These are phyloP conservation scores for Hirtodrosophila duncani DNA, from an alignment of 2,888 invertebrate genomes.

Conservation along the genomic window DNA sequence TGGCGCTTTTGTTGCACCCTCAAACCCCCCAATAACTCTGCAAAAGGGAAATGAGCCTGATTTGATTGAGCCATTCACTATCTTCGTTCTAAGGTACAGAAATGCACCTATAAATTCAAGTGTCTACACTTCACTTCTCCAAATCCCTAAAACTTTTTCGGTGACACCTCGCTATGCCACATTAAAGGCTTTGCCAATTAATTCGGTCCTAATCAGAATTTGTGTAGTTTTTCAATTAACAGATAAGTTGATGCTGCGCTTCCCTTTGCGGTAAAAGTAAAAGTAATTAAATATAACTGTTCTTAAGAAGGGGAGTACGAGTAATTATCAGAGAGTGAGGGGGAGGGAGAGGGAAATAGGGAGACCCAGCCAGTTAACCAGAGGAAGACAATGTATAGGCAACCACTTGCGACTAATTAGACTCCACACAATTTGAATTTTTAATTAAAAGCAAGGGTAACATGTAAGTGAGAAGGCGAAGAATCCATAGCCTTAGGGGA, in stretches of 20 bases:
- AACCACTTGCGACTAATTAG: constrained; percentile 6
- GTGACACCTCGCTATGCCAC: too few relatives aligned
- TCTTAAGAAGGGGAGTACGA: background rate
- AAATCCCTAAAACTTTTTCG: too few relatives aligned
- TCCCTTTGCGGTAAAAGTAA: constrained; percentile 11
- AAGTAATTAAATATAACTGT: constrained; percentile 45
- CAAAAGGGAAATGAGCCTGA: too few relatives aligned
- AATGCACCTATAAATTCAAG: too few relatives aligned
- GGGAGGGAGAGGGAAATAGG: background rate
- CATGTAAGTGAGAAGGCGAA: constrained; percentile 6
- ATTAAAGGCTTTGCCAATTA: constrained; percentile 25
- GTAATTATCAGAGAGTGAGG: background rate
- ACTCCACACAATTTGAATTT: constrained; percentile 43
- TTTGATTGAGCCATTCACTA: too few relatives aligned
- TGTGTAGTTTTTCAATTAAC: constrained; percentile 46
- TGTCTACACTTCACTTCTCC: too few relatives aligned
- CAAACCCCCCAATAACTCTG: too few relatives aligned
- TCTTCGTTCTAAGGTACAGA: too few relatives aligned
- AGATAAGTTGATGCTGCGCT: constrained; percentile 18
- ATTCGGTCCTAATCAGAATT: constrained; percentile 52
- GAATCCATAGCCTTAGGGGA: background rate
- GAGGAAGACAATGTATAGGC: too few relatives aligned
- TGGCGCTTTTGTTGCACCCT: too few relatives aligned
- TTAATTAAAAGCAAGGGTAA: constrained; percentile 41
- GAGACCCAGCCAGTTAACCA: too few relatives aligned